A percentile compares a stretch with the other conserved stretches of the same genome.
These are phyloP conservation scores for Congeria kusceri DNA, from an alignment of 2,888 invertebrate species.

Conservation along the genomic window DNA sequence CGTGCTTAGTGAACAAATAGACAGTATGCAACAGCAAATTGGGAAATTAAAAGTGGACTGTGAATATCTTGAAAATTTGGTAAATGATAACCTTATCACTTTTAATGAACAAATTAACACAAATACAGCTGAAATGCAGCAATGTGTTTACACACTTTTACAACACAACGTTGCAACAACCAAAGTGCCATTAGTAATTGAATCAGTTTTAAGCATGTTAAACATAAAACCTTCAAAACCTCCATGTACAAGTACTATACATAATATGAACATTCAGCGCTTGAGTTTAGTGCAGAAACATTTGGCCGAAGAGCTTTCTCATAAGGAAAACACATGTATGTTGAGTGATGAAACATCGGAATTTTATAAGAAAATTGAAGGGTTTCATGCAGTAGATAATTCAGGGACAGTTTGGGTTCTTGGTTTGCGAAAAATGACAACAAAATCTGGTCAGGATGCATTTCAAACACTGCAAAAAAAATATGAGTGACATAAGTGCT, in stretches of 20 bases:
- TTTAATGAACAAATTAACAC: slow-evolving; percentile 23
- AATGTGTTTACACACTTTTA: slow-evolving; percentile 35
- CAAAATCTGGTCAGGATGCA: slow-evolving; percentile 9
- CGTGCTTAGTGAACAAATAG: too few relatives aligned
- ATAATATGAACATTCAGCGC: slow-evolving; percentile 46
- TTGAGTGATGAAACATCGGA: slow-evolving; percentile 37
- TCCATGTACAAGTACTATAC: slow-evolving; percentile 30
- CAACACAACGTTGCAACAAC: slow-evolving; percentile 24
- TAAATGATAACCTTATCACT: not conserved
- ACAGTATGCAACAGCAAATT: too few relatives aligned
- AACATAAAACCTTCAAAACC: slow-evolving; percentile 22
- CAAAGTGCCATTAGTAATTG: slow-evolving; percentile 40
- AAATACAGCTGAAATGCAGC: too few relatives aligned
- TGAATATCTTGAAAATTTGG: not conserved
- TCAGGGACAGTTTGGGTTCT: not conserved
- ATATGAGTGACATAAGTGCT: not conserved
- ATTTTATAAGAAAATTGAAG: slow-evolving; percentile 8
- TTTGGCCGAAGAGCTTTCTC: slow-evolving; percentile 3
- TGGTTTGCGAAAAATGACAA: not conserved
- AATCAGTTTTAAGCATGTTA: slow-evolving; percentile 20
- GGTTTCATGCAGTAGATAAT: slow-evolving; percentile 8
- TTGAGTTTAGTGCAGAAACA: slow-evolving; percentile 34
- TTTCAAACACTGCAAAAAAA: not conserved
- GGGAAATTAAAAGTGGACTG: too few relatives aligned
- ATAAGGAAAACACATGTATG: slow-evolving; percentile 17